A percentile compares a stretch with the other conserved stretches of the same genome.
phyloP scores from a whole-genome alignment of 2,797 vertebrate species.

The Neosilurus hyrtlii region DNA sequence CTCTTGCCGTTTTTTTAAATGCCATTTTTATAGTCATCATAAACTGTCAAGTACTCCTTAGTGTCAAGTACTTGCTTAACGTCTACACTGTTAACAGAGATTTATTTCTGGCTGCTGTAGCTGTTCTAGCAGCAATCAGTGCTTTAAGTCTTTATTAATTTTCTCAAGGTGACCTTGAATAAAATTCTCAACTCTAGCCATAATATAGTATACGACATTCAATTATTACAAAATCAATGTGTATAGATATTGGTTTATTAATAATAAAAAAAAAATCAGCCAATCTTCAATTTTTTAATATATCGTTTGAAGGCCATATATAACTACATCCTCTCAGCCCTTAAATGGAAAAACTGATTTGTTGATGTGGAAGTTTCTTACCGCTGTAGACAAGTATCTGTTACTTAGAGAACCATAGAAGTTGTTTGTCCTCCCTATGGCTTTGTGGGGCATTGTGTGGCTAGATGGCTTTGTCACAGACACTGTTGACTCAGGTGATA shows the following conservation, averaged over 20 bases:
- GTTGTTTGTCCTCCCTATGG: conserved; percentile 76
- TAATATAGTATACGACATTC: background rate
- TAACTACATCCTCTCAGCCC: background rate
- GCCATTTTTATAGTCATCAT: conserved; percentile 14
- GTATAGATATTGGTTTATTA: background rate
- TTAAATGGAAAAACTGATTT: background rate
- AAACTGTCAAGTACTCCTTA: conserved; percentile 2
- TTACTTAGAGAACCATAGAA: conserved; percentile 71
- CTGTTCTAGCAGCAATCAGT: background rate
- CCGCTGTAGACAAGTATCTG: conserved; percentile 71
- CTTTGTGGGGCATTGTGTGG: conserved; percentile 77
- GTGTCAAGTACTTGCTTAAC: background rate
- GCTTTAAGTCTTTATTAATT: background rate
- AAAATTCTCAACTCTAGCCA: background rate
- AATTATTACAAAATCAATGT: background rate
- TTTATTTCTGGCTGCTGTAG: conserved; percentile 10
- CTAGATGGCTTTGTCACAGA: conserved; percentile 82
- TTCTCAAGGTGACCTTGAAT: background rate
- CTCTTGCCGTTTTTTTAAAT: background rate
- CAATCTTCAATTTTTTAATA: background rate
- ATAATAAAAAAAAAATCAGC: background rate
- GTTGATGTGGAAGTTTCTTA: conserved; percentile 52
- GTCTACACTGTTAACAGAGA: background rate
- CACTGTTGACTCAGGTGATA: conserved; percentile 75
- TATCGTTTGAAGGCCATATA: background rate